Base-by-base conservation (phyloP, 2,888 invertebrate species). In the Gasteruption jaculator region DNA sequence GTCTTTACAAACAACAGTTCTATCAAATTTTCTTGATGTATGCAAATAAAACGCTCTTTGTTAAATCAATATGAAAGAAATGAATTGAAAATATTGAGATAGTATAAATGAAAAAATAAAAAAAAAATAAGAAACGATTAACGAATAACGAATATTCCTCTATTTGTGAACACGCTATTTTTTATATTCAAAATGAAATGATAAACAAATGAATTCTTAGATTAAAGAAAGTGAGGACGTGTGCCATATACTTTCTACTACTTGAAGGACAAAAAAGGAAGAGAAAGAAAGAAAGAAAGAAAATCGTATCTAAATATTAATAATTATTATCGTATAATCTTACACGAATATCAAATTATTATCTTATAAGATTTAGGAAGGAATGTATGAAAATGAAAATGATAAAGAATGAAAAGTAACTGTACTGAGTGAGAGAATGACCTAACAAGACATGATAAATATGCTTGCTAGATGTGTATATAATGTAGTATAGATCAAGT, bases 401-500 rank as follows among this genome's bases (percentile, higher is more conserved):
- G 45, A 38, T 29, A 31, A 41, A 42, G 33, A 7, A 24, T 31
- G 22, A 27, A 45, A 22, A 35, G 37, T 40, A 47, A 46, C 48
- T 48, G 22, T 49, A 43, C 33, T 43, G 14, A 43, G 45, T 40
- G 45, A 47, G 47, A 52, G 38, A 54, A 37, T 52, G 42, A 46
- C 49, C 31, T 43, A 49, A 44, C 40, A 40, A 35, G 42, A 45
- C 44, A 43, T 39, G 43, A 27, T 34, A 43, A 53, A 47, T 38
- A 58, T 58, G 59, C 57, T 65, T 61, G 60, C 55, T 61, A 56
- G 56, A 56, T n/a, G 37, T 68, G 68, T 68, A 68, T 57, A 68
- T 68, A 68, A 55, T 64, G 63, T 68, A 67, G 63, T 57, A 65
- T 65, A 65, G 59, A 54, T n/a, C n/a, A n/a, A n/a, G n/a, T n/a